Evolutionary conservation across 2,797 vertebrate species (phyloP).

Genomic region (Bradypodion pumilum): DNA sequence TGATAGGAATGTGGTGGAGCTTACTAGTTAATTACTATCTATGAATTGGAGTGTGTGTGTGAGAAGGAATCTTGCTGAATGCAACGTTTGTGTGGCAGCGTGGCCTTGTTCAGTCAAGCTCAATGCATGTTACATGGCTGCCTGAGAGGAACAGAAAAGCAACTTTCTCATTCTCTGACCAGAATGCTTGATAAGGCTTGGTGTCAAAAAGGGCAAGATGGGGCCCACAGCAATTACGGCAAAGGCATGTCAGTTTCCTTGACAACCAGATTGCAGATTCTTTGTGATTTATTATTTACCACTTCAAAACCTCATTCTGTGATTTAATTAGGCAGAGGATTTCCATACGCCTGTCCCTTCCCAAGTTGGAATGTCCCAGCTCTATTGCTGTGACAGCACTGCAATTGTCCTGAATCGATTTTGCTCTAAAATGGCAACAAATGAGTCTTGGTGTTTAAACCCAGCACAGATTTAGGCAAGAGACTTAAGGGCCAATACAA

Average conservation of each 20-base stretch:
- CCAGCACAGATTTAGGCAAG: constrained; percentile 42
- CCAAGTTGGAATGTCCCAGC: constrained; percentile 56
- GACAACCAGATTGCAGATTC: constrained; percentile 84
- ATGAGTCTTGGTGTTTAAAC: not conserved
- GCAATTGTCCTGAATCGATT: constrained; percentile 39
- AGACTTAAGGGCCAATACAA: constrained; percentile 5
- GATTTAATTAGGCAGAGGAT: constrained; percentile 82
- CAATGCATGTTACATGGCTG: constrained; percentile 69
- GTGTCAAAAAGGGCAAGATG: constrained; percentile 83
- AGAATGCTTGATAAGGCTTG: constrained; percentile 83
- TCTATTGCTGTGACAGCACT: constrained; percentile 42
- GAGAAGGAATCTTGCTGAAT: constrained; percentile 59
- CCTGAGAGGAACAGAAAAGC: constrained; percentile 79
- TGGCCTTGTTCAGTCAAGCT: constrained; percentile 70
- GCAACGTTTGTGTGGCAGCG: constrained; percentile 56
- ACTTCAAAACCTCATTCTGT: constrained; percentile 78
- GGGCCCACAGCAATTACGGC: constrained; percentile 84
- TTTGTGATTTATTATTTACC: constrained; percentile 87
- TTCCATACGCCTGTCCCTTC: constrained; percentile 68
- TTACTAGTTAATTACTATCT: constrained; percentile 59
- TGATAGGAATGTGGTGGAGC: constrained; percentile 72
- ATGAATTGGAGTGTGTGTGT: constrained; percentile 42
- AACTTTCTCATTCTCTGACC: constrained; percentile 82
- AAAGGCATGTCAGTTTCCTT: constrained; percentile 85
- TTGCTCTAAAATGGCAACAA: constrained; percentile 42